phyloP scores from a whole-genome alignment of 2,113 vertebrate species.

The Phoenicopterus ruber region DNA sequence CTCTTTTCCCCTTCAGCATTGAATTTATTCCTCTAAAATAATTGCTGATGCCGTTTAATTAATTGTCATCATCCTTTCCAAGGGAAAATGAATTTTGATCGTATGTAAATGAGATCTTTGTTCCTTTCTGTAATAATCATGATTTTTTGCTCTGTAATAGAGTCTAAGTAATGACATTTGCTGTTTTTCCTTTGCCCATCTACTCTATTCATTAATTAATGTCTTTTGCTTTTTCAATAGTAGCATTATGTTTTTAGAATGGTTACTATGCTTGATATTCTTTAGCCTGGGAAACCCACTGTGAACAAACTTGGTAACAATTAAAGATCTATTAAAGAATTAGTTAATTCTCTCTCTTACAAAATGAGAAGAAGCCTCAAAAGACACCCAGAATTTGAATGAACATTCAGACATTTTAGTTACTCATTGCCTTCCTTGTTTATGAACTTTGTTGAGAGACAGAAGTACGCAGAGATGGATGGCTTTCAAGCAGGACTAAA shows the following conservation, averaged over 20 bases:
- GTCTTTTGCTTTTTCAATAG: neutral
- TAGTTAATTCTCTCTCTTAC: neutral
- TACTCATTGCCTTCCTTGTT: neutral
- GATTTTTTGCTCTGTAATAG: fast-evolving
- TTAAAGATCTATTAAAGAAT: neutral
- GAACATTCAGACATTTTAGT: neutral
- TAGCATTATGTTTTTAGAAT: neutral
- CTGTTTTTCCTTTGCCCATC: neutral
- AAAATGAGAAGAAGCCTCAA: neutral
- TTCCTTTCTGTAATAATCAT: neutral
- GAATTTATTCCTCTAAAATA: neutral
- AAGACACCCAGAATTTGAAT: neutral
- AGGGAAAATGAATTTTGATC: neutral
- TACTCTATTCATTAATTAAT: neutral
- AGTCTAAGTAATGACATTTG: neutral
- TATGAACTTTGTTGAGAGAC: neutral
- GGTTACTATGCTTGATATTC: neutral
- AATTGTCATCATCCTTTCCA: neutral
- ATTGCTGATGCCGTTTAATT: neutral
- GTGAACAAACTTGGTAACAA: neutral
- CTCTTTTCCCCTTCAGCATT: neutral
- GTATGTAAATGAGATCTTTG: neutral
- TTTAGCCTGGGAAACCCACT: neutral
- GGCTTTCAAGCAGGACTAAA: neutral
- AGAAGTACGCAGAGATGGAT: neutral